Base-by-base conservation (phyloP, 2,113 vertebrate genomes). In the Bothrops jararaca region DNA sequence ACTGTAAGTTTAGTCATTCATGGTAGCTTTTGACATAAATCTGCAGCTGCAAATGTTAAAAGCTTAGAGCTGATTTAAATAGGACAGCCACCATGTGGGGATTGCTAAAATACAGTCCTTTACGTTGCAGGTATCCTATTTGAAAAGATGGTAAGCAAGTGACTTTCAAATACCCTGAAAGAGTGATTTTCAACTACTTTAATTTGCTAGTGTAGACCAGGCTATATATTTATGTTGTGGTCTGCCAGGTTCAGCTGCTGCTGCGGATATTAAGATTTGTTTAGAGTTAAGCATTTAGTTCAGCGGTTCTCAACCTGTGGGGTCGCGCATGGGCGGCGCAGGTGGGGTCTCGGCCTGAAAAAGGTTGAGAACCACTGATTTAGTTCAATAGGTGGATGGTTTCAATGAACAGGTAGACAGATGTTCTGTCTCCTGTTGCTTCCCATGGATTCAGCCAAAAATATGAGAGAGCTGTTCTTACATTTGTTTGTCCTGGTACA, bases 1-100 rank as follows among this genome's bases (percentile, higher is more conserved):
- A 45, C 91, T 95, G 88, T 24, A 92, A 34, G 5, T 87, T 58
- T 85, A 89, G 57, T 89, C 93, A 92, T 0, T 45, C 45, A 6
- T 5, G 50, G 11, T 24, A 74, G 45, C 24, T 96, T 95, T 85
- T 90, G 88, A 69, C 91, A 57, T 45, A 94, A 93, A 95, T 95
- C 92, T 94, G 26, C 42, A 93, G 90, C 15, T 91, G 48, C 15
- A 10, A 45, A 94, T 91, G 22, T 15, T 86, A 7, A 96, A 87
- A 52, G 94, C 91, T 94, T 93, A 92, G 52, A 90, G 48, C 11
- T 74, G 74, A 89, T 1, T 52, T n/a, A 86, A 90, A 93, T n/a
- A 42, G 24, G 92, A 93, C 74, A 69, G 0, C 45, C 20, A 29
- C 89, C 18, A 53, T 10, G 23, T 11, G 29, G 74, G 56, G 42